These are phyloP conservation scores for Aphis gossypii DNA, from an alignment of 1,140 invertebrate genomes.

Conservation along the genomic window DNA sequence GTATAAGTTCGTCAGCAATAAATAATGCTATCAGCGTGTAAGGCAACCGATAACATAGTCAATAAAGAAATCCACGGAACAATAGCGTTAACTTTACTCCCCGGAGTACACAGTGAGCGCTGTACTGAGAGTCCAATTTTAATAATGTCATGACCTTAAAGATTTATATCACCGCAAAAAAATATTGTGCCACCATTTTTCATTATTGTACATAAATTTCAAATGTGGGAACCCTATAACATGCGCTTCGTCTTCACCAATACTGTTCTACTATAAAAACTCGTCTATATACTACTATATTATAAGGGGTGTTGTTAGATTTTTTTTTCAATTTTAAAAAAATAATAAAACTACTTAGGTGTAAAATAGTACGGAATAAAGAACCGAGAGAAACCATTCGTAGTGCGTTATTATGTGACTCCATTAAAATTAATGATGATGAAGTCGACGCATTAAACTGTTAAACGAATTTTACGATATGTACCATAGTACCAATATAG, in stretches of 20 bases:
- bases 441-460: background rate
- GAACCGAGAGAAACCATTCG: background rate
- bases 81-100: constrained; percentile 22
- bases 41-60: constrained; percentile 6
- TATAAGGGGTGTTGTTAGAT: background rate
- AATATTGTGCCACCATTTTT: background rate
- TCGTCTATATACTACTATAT: background rate
- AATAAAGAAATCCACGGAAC: background rate
- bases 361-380: background rate
- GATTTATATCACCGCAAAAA: constrained; percentile 1
- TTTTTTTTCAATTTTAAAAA: background rate
- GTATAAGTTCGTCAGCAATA: constrained; percentile 1
- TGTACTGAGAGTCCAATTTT: background rate
- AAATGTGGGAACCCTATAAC: background rate
- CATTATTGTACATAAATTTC: constrained; percentile 19
- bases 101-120: background rate
- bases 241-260: background rate
- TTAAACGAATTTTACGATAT: background rate
- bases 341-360: background rate
- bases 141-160: constrained; percentile 48
- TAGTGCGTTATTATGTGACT: background rate
- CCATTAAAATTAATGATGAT: constrained; percentile 14
- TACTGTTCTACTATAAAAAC: background rate
- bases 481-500: background rate
- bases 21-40: constrained; percentile 27